A percentile compares a stretch with the other conserved stretches of the same genome.
Conservation (phyloP, 2,888 invertebrate genomes). For the Pseudoips prasinana region DNA sequence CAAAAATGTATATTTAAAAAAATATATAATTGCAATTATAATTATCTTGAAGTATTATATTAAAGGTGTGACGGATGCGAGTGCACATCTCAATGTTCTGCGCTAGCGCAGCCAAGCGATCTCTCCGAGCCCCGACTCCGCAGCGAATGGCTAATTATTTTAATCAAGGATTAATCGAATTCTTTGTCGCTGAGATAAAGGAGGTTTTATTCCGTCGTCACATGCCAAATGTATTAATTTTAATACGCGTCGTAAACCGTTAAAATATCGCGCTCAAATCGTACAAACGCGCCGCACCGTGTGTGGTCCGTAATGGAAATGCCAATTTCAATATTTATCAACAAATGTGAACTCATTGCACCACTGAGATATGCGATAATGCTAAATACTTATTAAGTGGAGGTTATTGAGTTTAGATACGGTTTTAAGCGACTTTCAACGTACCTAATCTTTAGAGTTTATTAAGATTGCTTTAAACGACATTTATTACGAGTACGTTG, state of each 20-base stretch:
- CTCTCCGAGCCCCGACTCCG: slow-evolving; percentile 43
- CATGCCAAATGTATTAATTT: slow-evolving; percentile 48
- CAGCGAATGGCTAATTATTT: slow-evolving; percentile 63
- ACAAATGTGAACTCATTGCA: slow-evolving; percentile 55
- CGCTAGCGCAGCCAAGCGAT: too few species aligned
- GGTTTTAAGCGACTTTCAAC: slow-evolving; percentile 4
- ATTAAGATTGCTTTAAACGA: too few species aligned
- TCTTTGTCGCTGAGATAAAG: slow-evolving; percentile 47
- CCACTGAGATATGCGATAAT: slow-evolving; percentile 50
- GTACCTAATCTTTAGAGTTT: slow-evolving; percentile 1
- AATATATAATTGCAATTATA: too few species aligned
- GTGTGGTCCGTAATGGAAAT: slow-evolving; percentile 65
- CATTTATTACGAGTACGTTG: too few species aligned
- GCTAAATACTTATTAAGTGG: slow-evolving; percentile 43
- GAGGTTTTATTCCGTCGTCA: slow-evolving; percentile 44
- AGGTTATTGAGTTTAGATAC: slow-evolving; percentile 41
- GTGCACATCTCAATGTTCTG: too few species aligned
- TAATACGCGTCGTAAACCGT: slow-evolving; percentile 40
- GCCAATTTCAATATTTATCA: slow-evolving; percentile 68
- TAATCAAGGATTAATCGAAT: slow-evolving; percentile 65
- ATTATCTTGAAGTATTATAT: too few species aligned
- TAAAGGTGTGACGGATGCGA: too few species aligned
- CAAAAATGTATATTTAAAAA: too few species aligned
- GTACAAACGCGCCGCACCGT: slow-evolving; percentile 51
- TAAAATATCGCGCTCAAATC: slow-evolving; percentile 51